Evolutionary conservation across 2,888 invertebrate genomes (phyloP).

Genomic region (Carpatolechia fugitivella): DNA sequence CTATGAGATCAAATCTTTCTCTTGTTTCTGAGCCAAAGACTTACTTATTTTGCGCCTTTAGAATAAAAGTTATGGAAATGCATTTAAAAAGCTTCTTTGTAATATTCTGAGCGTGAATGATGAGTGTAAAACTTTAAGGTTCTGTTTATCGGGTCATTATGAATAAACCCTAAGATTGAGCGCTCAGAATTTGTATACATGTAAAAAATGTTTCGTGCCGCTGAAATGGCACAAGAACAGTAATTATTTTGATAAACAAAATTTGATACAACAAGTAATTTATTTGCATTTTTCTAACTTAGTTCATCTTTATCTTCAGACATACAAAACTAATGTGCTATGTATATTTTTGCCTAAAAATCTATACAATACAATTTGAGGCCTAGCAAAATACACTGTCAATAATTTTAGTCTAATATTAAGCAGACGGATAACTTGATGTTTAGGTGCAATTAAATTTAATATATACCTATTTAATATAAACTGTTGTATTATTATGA

Average conservation of each 20-base stretch:
- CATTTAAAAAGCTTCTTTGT: background rate
- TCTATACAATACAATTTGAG: constrained; percentile 36
- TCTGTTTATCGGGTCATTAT: no score
- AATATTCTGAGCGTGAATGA: background rate
- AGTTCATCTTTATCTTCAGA: constrained; percentile 26
- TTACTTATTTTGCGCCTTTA: constrained; percentile 25
- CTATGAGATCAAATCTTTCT: constrained; percentile 66
- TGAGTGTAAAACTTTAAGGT: no score
- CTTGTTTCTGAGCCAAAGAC: constrained; percentile 71
- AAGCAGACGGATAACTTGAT: constrained; percentile 49
- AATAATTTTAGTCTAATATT: constrained; percentile 53
- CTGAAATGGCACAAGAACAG: no score
- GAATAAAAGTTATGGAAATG: background rate
- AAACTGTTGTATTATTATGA: constrained; percentile 41
- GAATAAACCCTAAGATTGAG: no score
- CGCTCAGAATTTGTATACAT: no score
- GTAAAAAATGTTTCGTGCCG: no score
- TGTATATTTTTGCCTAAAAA: constrained; percentile 39
- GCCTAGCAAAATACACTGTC: constrained; percentile 54
- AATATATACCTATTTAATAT: constrained; percentile 78
- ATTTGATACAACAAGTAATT: no score
- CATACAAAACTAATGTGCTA: constrained; percentile 26
- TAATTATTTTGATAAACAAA: no score
- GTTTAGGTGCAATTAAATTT: constrained; percentile 74
- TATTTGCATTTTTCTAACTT: background rate